These are phyloP conservation scores for Psettodes erumei DNA, from an alignment of 2,113 vertebrate genomes.

Conservation along the genomic window DNA sequence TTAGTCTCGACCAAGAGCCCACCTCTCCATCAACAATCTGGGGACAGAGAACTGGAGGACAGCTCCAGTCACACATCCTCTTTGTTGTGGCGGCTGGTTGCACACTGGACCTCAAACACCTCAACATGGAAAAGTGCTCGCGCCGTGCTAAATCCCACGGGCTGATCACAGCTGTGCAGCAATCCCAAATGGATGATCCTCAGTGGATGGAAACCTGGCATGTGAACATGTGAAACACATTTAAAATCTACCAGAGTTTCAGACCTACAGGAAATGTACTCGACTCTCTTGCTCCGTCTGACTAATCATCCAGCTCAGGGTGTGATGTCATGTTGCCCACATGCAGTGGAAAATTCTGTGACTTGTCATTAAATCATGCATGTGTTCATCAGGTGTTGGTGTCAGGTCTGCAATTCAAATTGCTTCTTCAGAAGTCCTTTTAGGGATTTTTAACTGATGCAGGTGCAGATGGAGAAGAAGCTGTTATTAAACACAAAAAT, in stretches of 20 bases:
- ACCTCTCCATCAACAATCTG: slow-evolving; percentile 2
- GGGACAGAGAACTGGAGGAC: not conserved
- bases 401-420: not conserved
- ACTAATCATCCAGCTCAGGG: not conserved
- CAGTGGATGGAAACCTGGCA: no score
- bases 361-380: no score
- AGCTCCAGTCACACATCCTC: not conserved
- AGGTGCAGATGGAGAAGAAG: no score
- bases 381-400: not conserved
- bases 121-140: not conserved
- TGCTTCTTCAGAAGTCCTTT: not conserved
- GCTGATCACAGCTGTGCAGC: not conserved
- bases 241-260: not conserved
- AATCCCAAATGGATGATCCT: not conserved
- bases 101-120: not conserved
- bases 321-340: not conserved
- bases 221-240: no score
- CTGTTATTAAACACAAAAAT: no score
- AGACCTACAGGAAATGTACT: not conserved
- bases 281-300: not conserved
- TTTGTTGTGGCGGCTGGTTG: not conserved
- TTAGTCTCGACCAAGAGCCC: not conserved
- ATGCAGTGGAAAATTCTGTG: not conserved
- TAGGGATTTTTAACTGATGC: not conserved
- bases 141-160: not conserved